Conservation (phyloP, 2,888 invertebrate genomes). For the Marasmarcha lunaedactyla region DNA sequence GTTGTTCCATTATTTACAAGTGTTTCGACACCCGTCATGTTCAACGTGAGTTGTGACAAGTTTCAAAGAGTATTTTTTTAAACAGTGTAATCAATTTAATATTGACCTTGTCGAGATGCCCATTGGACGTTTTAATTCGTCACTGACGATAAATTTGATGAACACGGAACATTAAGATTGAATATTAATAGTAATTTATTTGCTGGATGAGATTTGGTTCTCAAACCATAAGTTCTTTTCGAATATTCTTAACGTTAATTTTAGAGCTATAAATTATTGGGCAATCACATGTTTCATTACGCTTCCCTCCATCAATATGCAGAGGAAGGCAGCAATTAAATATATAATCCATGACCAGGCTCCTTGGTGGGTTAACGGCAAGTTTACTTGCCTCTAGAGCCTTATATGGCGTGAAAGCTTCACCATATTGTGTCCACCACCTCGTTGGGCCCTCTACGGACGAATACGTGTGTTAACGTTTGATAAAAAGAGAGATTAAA, state of each 20-base stretch:
- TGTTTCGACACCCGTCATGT: slow-evolving; percentile 55
- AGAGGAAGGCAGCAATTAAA: slow-evolving; percentile 51
- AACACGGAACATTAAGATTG: background rate
- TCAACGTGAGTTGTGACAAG: slow-evolving; percentile 36
- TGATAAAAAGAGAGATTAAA: slow-evolving; percentile 27
- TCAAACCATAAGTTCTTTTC: no score
- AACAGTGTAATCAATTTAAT: slow-evolving; percentile 23
- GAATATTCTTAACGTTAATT: no score
- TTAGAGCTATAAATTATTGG: slow-evolving; percentile 1
- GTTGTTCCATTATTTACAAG: slow-evolving; percentile 42
- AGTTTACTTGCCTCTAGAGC: slow-evolving; percentile 46
- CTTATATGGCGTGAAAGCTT: slow-evolving; percentile 66
- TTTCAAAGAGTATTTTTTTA: slow-evolving; percentile 36
- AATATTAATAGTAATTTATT: no score
- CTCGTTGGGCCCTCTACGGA: slow-evolving; percentile 36
- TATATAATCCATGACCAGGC: slow-evolving; percentile 40
- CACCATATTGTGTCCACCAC: slow-evolving; percentile 55
- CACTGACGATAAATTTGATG: slow-evolving; percentile 6
- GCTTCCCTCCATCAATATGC: slow-evolving; percentile 33
- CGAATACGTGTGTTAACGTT: slow-evolving; percentile 38
- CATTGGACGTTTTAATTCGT: slow-evolving; percentile 22
- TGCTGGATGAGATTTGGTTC: no score
- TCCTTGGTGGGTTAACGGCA: slow-evolving; percentile 21
- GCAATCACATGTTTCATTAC: slow-evolving; percentile 5
- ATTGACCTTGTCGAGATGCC: slow-evolving; percentile 31